Conservation (phyloP, 2,888 invertebrate species). For the Zaprionus bogoriensis region DNA sequence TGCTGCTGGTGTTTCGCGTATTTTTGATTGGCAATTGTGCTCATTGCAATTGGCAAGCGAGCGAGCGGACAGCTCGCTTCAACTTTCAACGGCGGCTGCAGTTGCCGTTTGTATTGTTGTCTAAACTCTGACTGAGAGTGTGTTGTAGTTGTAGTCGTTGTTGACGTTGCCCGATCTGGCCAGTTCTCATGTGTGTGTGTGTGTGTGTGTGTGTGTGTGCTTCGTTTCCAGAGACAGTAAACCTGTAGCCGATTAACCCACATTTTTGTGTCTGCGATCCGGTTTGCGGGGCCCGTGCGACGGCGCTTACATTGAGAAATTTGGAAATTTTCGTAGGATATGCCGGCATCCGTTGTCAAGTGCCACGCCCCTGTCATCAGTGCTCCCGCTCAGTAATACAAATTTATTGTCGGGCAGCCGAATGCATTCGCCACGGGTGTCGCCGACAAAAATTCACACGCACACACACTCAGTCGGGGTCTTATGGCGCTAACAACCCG, state of each 20-base stretch:
- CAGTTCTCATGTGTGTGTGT: constrained; percentile 21
- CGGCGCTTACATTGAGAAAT: constrained; percentile 9
- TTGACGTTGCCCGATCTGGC: constrained; percentile 20
- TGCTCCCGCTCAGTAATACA: constrained; percentile 4
- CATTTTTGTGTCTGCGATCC: constrained; percentile 45
- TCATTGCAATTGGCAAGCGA: constrained; percentile 48
- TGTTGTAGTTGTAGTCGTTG: not conserved
- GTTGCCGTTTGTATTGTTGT: constrained; percentile 7
- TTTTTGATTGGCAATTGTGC: constrained; percentile 63
- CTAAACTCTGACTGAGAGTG: no score
- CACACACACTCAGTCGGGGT: constrained; percentile 1
- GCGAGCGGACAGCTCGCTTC: constrained; percentile 9
- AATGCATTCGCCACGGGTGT: constrained; percentile 14
- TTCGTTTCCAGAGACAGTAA: constrained; percentile 49
- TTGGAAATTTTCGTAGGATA: constrained; percentile 47
- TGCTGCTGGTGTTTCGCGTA: constrained; percentile 24
- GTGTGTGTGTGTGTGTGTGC: constrained; percentile 8
- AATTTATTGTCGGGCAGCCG: constrained; percentile 14
- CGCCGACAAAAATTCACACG: no score
- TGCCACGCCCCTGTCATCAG: not conserved
- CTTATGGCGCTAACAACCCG: constrained; percentile 27
- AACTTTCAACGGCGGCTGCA: constrained; percentile 41
- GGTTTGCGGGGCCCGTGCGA: constrained; percentile 41
- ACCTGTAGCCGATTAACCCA: constrained; percentile 71
- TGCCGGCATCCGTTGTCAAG: constrained; percentile 22